Percentiles rank a stretch among this genome's conserved stretches.
Conservation (phyloP, 2,888 invertebrate genomes). For the Tetrapedia diversipes region DNA sequence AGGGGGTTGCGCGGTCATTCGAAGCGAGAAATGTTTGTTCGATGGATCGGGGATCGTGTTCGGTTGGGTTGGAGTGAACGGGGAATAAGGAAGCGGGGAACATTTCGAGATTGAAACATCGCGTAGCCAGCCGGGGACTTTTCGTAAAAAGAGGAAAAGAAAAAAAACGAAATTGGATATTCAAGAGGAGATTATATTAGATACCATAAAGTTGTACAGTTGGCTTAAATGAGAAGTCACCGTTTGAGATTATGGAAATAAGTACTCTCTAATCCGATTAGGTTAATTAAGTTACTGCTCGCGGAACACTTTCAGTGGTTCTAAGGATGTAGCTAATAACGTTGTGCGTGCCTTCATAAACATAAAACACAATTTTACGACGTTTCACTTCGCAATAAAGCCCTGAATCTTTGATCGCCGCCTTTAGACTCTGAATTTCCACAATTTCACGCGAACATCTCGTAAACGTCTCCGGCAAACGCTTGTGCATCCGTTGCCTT, state of each 20-base stretch:
- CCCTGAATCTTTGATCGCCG: not conserved
- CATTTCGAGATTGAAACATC: too few relatives aligned
- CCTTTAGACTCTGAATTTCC: not conserved
- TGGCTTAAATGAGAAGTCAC: constrained; percentile 4
- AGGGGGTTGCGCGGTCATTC: too few relatives aligned
- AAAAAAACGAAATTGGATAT: not conserved
- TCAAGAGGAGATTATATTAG: not conserved
- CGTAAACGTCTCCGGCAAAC: too few relatives aligned
- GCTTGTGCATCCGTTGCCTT: too few relatives aligned
- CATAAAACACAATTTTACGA: not conserved
- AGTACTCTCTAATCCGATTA: constrained; percentile 41
- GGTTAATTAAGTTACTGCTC: constrained; percentile 23
- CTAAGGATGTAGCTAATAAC: not conserved
- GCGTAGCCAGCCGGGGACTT: too few relatives aligned
- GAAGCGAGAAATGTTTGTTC: too few relatives aligned
- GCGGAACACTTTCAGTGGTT: not conserved
- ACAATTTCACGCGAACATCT: too few relatives aligned
- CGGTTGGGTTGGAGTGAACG: too few relatives aligned
- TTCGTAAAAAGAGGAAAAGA: too few relatives aligned
- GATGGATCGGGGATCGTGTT: too few relatives aligned
- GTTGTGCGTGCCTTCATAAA: not conserved
- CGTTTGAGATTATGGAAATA: constrained; percentile 18
- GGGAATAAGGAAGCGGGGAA: too few relatives aligned
- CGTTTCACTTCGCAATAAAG: not conserved
- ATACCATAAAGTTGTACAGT: not conserved